Conservation (phyloP, 2,797 vertebrate genomes). For the Uromys caudimaculatus region DNA sequence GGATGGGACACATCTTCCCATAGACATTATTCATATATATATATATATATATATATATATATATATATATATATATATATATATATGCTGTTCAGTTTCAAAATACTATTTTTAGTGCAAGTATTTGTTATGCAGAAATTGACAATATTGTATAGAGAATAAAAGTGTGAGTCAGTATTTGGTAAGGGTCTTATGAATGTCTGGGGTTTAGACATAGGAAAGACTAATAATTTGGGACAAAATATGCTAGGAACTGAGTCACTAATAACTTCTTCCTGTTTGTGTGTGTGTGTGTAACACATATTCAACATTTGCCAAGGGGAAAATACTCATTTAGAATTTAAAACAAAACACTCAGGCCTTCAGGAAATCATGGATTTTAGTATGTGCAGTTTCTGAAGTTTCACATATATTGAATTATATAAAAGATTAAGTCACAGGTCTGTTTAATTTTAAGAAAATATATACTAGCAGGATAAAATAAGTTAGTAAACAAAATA, state of each 20-base stretch:
- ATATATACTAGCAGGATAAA: neutral
- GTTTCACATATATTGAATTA: slow-evolving; percentile 39
- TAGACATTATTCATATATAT: neutral
- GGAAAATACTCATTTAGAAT: slow-evolving; percentile 44
- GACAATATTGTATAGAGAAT: slow-evolving; percentile 31
- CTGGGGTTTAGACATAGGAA: slow-evolving; percentile 45
- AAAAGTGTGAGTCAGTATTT: slow-evolving; percentile 44
- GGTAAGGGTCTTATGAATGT: slow-evolving; percentile 33
- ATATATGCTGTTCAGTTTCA: neutral
- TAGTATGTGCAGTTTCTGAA: neutral
- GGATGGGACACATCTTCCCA: neutral
- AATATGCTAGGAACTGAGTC: slow-evolving; percentile 57
- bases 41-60: neutral
- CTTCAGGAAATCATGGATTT: slow-evolving; percentile 42
- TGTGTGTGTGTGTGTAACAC: fast-evolving
- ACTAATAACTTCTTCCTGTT: neutral
- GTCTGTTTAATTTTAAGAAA: slow-evolving; percentile 31
- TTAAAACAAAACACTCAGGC: slow-evolving; percentile 12
- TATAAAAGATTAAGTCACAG: neutral
- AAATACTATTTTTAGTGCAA: slow-evolving; percentile 29
- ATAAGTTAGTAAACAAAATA: slow-evolving; percentile 36
- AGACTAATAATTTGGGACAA: slow-evolving; percentile 57
- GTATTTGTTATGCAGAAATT: slow-evolving; percentile 51
- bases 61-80: neutral
- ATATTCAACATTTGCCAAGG: neutral